Base-by-base conservation (phyloP, 1,140 invertebrate genomes). In the Wiebesia pumilae region DNA sequence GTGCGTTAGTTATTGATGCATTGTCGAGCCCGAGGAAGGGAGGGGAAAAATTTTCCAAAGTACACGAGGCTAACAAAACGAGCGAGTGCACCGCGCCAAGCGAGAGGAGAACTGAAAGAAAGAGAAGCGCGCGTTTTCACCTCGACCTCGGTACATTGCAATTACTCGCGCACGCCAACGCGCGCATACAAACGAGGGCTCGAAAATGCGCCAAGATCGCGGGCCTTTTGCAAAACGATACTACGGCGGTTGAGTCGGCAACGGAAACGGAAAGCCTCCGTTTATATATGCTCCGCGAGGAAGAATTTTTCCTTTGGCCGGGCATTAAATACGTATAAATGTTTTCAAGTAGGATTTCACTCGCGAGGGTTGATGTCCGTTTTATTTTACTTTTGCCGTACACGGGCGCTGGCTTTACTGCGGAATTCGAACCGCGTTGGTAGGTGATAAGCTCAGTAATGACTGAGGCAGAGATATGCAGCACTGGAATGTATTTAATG, bases 1-100 rank as follows among this genome's bases (percentile, higher is more conserved):
- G 0, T 79, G 77, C 43, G 47, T 79, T 33, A 79, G 47, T 79
- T 30, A 79, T 79, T 30, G 73, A 24, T 77, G 16, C 69, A 71
- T 71, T 71, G 19, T 7, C 69, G 24, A 3, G 69, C 9, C 21
- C 67, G 73, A 30, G 3, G 10, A 21, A 47, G 30, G 21, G 71
- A 43, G 35, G 38, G 30, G 16, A 73, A 38, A 38, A 38, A 73
- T 19, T 73, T 35, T 38, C 35, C 7, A 73, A 73, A 35, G 69
- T 33, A 33, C 69, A 24, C 62, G 27, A 4, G 62, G 27, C 6
- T 33, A 35, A 69, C 7, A 35, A 19, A 35, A 35, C 27, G n/a
- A 19, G 16, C 51, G 51, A 21, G 30, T 14, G 10, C 1, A 16
- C 33, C 1, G 12, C n/a, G 7, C 3, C 33, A 16, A 73, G 69